Conservation (phyloP, 2,888 invertebrate genomes). For the Habroteleia sp. region DNA sequence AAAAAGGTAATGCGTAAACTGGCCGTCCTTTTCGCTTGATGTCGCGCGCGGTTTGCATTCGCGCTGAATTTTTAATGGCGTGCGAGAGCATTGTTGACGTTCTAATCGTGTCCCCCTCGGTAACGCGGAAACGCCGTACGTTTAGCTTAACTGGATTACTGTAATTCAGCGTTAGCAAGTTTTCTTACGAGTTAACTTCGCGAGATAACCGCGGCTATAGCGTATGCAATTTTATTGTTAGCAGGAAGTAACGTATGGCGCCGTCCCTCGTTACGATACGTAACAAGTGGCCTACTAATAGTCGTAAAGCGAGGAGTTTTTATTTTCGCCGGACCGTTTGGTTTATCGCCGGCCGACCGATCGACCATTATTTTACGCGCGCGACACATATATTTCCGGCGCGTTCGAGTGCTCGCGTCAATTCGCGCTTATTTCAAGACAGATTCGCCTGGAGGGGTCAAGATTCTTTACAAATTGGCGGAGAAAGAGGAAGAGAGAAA, state of each 20-base stretch:
- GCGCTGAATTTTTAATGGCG: slow-evolving; percentile 44
- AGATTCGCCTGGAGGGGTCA: slow-evolving; percentile 24
- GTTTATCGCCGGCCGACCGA: slow-evolving; percentile 29
- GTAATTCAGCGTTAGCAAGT: slow-evolving; percentile 55
- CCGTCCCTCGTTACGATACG: slow-evolving; percentile 44
- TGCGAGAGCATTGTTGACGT: slow-evolving; percentile 34
- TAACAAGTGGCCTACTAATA: slow-evolving; percentile 58
- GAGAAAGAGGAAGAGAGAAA: too few species aligned
- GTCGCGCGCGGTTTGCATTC: slow-evolving; percentile 28
- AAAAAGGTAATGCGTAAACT: too few species aligned
- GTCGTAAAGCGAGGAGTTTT: slow-evolving; percentile 52
- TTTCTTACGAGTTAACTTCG: slow-evolving; percentile 46
- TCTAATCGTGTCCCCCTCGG: slow-evolving; percentile 43
- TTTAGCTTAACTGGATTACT: slow-evolving; percentile 58
- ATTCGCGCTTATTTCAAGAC: slow-evolving; percentile 5
- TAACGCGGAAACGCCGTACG: slow-evolving; percentile 57
- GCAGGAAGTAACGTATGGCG: slow-evolving; percentile 52
- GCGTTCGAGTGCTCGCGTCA: background rate
- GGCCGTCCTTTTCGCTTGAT: slow-evolving; percentile 11
- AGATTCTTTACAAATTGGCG: too few species aligned
- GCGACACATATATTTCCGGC: slow-evolving; percentile 20
- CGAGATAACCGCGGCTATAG: slow-evolving; percentile 48
- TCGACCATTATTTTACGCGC: slow-evolving; percentile 31
- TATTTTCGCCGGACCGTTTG: slow-evolving; percentile 39
- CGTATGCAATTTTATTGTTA: slow-evolving; percentile 57